Percentiles rank a stretch among this genome's conserved stretches.
phyloP scores from a whole-genome alignment of 2,888 invertebrate species.

The Arenicola marina region DNA sequence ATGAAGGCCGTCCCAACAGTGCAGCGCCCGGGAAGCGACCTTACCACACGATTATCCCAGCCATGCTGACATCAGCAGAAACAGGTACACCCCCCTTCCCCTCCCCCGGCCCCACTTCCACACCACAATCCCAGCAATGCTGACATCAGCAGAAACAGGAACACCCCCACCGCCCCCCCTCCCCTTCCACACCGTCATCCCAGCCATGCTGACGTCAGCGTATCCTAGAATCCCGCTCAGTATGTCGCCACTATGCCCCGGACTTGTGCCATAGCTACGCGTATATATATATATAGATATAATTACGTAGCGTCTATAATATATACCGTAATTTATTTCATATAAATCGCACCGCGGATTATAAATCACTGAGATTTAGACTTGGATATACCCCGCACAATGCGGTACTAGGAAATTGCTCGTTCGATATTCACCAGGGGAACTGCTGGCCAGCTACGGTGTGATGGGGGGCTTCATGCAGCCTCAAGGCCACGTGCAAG shows the following conservation, averaged over 20 bases:
- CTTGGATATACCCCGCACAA: neutral
- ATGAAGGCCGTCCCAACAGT: slow-evolving; percentile 47
- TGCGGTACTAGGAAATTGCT: too few species aligned
- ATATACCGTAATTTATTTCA: neutral
- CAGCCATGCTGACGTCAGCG: neutral
- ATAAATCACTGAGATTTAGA: neutral
- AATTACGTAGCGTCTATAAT: neutral
- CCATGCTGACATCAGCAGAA: slow-evolving; percentile 50
- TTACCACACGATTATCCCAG: slow-evolving; percentile 59
- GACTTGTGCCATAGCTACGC: too few species aligned
- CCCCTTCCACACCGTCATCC: neutral
- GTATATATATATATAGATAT: too few species aligned
- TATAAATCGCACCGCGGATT: neutral
- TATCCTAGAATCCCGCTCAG: neutral
- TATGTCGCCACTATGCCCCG: too few species aligned
- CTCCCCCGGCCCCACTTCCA: slow-evolving; percentile 56
- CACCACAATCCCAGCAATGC: slow-evolving; percentile 59
- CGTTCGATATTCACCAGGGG: slow-evolving; percentile 41
- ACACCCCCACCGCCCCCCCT: too few species aligned
- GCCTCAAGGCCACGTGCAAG: slow-evolving; percentile 60
- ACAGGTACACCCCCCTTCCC: too few species aligned
- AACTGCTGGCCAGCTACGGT: slow-evolving; percentile 52
- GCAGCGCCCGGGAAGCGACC: slow-evolving; percentile 53
- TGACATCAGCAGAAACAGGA: slow-evolving; percentile 48
- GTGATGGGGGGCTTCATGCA: slow-evolving; percentile 61